A percentile compares a stretch with the other conserved stretches of the same genome.
Evolutionary conservation across 2,797 vertebrate genomes (phyloP).

Genomic region (Rhinella marina): DNA sequence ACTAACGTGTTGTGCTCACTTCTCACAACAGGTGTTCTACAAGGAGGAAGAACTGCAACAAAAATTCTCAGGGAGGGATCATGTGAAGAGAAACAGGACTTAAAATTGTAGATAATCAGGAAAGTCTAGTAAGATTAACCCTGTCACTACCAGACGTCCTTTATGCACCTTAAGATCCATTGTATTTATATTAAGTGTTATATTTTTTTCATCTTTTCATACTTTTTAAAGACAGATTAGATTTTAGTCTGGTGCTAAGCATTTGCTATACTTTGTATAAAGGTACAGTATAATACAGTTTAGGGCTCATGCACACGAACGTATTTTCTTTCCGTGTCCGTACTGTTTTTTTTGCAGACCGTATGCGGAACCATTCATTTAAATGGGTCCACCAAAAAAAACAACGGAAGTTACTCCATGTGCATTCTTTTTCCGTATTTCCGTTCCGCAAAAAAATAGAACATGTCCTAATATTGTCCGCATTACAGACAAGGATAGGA

Average conservation of each 20-base stretch:
- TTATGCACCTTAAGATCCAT: neutral
- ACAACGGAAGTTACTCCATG: too few relatives aligned
- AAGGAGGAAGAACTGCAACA: conserved; percentile 2
- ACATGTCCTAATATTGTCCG: too few relatives aligned
- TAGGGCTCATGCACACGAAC: too few relatives aligned
- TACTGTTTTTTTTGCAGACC: too few relatives aligned
- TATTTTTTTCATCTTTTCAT: neutral
- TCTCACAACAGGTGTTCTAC: neutral
- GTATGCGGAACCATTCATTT: too few relatives aligned
- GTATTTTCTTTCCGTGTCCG: too few relatives aligned
- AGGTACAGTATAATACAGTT: too few relatives aligned
- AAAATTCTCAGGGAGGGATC: neutral
- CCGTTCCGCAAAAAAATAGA: too few relatives aligned
- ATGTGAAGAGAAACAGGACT: neutral
- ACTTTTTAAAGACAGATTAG: neutral
- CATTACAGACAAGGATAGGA: too few relatives aligned
- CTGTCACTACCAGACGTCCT: neutral
- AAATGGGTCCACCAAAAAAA: too few relatives aligned
- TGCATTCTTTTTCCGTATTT: too few relatives aligned
- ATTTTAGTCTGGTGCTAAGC: neutral
- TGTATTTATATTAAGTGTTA: neutral
- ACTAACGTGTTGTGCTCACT: neutral
- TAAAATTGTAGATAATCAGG: neutral
- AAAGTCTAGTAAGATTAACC: neutral
- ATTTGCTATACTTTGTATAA: neutral